Evolutionary conservation across 2,888 invertebrate species (phyloP), one percentile per base, ranked within the genome.

Genomic region (Neoitamus cyanurus): DNA sequence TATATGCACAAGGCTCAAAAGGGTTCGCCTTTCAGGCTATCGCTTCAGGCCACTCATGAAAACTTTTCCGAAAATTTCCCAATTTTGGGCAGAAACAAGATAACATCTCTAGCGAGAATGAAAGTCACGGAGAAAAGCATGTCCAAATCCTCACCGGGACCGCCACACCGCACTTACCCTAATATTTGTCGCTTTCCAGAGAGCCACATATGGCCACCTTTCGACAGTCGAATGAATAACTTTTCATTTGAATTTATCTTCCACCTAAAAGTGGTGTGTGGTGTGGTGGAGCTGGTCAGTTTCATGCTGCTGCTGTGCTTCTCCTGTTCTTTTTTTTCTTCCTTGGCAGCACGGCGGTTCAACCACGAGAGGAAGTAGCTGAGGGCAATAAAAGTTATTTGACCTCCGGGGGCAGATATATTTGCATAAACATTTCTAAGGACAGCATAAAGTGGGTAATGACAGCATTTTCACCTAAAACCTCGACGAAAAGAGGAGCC

Each of bases 351-450:
- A 3, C 48, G 48, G 5, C 20, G 15, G 20, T 4, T 48, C 48
- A 48, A 42, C 42, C 13, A 4, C 42, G 42, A 3, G 13, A 42
- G 42, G 42, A 42, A 42, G 42, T 42, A 42, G 58, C 20, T 58
- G 58, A 58, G 58, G 58, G 58, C 25, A 58, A 58, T 58, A 58
- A 25, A 58, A 58, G 11, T 58, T 20, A 9, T 25, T 25, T 58
- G 58, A 58, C 58, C 58, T 58, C 58, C 58, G 58, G 58, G 58
- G 58, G 25, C 58, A 58, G 25, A 58, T 20, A 58, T 58, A 58
- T 58, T 58, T 58, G 58, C 58, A 58, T 58, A 58, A 58, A 58
- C 58, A 58, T 58, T 58, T 58, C 58, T 58, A 58, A 58, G 58
- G 58, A 58, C 58, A 58, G 58, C 20, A 58, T 58, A 58, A 58